Base-by-base conservation (phyloP, 1,140 invertebrate genomes). In the Rhyzopertha dominica region DNA sequence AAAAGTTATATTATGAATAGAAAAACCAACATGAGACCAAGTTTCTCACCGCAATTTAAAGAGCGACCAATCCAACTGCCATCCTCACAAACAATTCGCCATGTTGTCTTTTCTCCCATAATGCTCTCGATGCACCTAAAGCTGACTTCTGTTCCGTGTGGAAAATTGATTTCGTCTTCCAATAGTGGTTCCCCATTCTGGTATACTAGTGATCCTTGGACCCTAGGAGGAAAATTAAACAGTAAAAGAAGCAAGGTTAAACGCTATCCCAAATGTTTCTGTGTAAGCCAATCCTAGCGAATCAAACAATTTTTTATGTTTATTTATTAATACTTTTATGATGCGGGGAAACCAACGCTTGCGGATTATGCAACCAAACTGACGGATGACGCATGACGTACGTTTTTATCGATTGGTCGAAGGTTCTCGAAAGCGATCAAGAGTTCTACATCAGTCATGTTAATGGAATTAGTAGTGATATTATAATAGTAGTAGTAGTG, bases 71-170 rank as follows among this genome's bases (percentile, higher is more conserved):
- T 78, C 87, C 87, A 91, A 43, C 75, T 78, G 1, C 87, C 87
- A 56, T 89, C 79, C 60, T 88, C 84, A 57, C 87, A 91, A 14
- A 85, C 77, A 37, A 90, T 83, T 47, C 83, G 80, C 87, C 87
- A 90, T 0, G 84, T 87, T 2, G 79, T 84, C 54, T 82, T 82
- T 63, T 87, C 84, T 0, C 82, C 83, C 67, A 84, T 82, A 4
- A 84, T 82, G 43, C 79, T 81, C 1, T 81, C 79, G 23, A 87
- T 85, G 59, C 87, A 90, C 51, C 83, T 80, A 62, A 88, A 90
- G 1, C 81, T 83, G 10, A 89, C 81, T 65, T 88, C 84, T 0
- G 85, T 85, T 1, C 84, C 84, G 55, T 88, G 82, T 4, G 84
- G 79, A 59, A 85, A 88, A 24, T 76, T 69, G 16, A 71, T 67